Evolutionary conservation across 2,888 invertebrate genomes (phyloP).

Genomic region (Acanthosepion lycidas): DNA sequence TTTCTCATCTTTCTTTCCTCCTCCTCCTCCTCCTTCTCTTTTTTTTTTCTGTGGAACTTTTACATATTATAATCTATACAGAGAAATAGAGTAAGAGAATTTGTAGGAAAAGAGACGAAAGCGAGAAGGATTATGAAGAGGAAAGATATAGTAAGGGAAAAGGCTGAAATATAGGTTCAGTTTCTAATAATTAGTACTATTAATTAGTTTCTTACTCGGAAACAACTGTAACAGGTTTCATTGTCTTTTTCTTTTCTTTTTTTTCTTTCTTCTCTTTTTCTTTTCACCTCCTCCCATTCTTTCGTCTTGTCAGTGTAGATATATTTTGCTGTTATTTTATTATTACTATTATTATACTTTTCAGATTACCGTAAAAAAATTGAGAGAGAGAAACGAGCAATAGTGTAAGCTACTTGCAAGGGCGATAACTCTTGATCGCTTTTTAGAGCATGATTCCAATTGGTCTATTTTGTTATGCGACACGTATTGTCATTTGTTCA

Average conservation of each 20-base stretch:
- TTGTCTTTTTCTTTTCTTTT: not conserved
- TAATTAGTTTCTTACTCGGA: not conserved
- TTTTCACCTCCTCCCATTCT: not conserved
- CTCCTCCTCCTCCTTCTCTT: too few relatives aligned
- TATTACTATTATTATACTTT: not conserved
- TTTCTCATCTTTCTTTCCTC: not conserved
- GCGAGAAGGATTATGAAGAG: too few relatives aligned
- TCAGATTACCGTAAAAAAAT: not conserved
- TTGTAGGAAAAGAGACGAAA: not conserved
- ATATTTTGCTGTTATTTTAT: not conserved
- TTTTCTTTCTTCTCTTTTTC: not conserved
- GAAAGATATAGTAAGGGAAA: too few relatives aligned
- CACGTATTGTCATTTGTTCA: not conserved
- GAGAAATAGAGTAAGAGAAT: not conserved
- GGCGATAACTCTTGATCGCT: not conserved
- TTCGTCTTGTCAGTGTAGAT: not conserved
- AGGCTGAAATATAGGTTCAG: too few relatives aligned
- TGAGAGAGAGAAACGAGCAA: not conserved
- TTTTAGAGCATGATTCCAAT: not conserved
- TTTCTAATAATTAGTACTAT: too few relatives aligned
- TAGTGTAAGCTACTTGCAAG: not conserved
- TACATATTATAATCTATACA: too few relatives aligned
- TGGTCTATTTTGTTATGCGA: not conserved
- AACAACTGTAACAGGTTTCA: not conserved
- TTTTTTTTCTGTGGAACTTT: not conserved